These are phyloP conservation scores for Leptinotarsa juncta DNA, from an alignment of 2,888 invertebrate species.

Conservation along the genomic window DNA sequence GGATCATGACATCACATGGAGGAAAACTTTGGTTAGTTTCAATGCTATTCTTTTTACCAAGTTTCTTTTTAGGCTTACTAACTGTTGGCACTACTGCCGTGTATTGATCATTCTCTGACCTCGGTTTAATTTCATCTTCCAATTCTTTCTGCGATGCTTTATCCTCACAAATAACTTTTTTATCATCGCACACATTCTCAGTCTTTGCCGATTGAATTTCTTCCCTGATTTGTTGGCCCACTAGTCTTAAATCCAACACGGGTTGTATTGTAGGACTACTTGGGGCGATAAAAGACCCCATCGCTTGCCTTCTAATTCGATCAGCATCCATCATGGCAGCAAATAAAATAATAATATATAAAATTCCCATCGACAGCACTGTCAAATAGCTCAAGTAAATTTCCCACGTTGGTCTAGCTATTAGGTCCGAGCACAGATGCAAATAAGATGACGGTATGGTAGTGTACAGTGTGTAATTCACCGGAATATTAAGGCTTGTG, in stretches of 20 bases:
- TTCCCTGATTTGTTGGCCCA: conserved; percentile 66
- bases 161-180: conserved; percentile 37
- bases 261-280: conserved; percentile 70
- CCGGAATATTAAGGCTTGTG: conserved; percentile 72
- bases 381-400: conserved; percentile 74
- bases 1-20: conserved; percentile 43
- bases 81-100: conserved; percentile 59
- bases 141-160: conserved; percentile 37
- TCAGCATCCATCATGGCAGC: conserved; percentile 80
- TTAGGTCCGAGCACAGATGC: conserved; percentile 74
- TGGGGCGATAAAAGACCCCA: conserved; percentile 65
- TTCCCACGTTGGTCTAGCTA: conserved; percentile 85
- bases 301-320: conserved; percentile 71
- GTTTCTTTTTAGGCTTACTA: conserved; percentile 61
- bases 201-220: conserved; percentile 58
- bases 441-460: conserved; percentile 73
- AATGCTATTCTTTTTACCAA: conserved; percentile 56
- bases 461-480: conserved; percentile 79
- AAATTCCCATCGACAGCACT: conserved; percentile 71
- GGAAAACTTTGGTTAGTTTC: conserved; percentile 44
- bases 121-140: conserved; percentile 43
- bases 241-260: conserved; percentile 73
- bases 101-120: conserved; percentile 55
- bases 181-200: conserved; percentile 51
- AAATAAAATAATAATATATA: conserved; percentile 73